Conservation (phyloP, 37 sponge, comb jelly and placozoan species). For the Cliona cf. orientalis region DNA sequence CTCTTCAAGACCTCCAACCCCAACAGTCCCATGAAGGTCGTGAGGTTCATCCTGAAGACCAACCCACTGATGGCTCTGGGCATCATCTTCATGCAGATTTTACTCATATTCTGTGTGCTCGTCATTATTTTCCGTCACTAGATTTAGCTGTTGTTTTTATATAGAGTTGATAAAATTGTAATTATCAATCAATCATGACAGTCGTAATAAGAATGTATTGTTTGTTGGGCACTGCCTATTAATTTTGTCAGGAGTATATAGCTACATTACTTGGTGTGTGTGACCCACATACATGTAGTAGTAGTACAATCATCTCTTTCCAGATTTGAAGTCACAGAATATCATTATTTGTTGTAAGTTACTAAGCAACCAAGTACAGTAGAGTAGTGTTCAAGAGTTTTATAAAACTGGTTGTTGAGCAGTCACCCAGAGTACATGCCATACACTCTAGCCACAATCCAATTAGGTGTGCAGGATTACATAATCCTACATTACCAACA, state of each 20-base stretch:
- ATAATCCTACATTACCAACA: too few species aligned
- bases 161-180: not conserved
- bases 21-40: constrained; percentile 25
- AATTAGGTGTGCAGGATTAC: too few species aligned
- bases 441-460: too few species aligned
- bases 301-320: too few species aligned
- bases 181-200: not conserved
- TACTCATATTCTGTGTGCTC: constrained; percentile 24
- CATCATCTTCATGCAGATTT: constrained; percentile 13
- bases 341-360: too few species aligned
- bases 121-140: constrained; percentile 7
- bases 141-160: too few species aligned
- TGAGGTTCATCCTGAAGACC: constrained; percentile 29
- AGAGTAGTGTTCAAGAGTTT: too few species aligned
- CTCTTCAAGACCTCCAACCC: constrained; percentile 50
- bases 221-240: not conserved
- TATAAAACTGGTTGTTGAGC: too few species aligned
- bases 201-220: not conserved
- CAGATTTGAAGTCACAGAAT: too few species aligned
- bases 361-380: too few species aligned
- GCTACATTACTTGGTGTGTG: not conserved
- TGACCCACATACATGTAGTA: too few species aligned
- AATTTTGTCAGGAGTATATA: not conserved
- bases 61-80: constrained; percentile 33
- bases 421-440: too few species aligned